Base-by-base conservation (phyloP, 2,113 vertebrate species). In the Ctenodactylus gundi region DNA sequence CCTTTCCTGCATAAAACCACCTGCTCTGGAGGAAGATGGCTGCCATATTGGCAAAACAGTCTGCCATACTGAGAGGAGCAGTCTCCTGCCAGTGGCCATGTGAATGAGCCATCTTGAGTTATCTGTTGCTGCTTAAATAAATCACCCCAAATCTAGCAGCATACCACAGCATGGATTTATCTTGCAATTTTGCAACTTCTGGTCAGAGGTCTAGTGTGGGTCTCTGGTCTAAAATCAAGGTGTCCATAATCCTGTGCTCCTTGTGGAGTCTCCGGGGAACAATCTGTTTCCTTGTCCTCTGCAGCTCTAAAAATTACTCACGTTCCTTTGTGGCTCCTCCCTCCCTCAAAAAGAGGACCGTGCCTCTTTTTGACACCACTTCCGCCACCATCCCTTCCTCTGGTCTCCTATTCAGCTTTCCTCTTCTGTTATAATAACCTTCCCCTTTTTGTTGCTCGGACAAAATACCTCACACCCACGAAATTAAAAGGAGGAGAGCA, bases 61-160 rank as follows among this genome's bases (percentile, higher is more conserved):
- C 31, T n/a, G n/a, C n/a, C n/a, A n/a, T n/a, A 11, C 0, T 5
- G 18, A 1, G 14, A 72, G 18, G 87, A 76, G 20, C 25, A 0
- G 14, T 11, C 36, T 77, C 60, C 65, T 7, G n/a, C 29, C 67
- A 21, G 9, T 10, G 12, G 10, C n/a, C 27, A 1, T 6, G 34
- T 53, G 39, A 12, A 29, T 0, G 29, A 62, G 4, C 65, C 39
- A 0, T 2, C 34, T 78, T 34, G 21, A 58, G 36, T 88, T 70
- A 39, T 21, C 53, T 27, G 7, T 1, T 34, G 68, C 65, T 39
- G 6, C 85, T 58, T 3, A 25, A 67, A 84, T 3, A 51, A 31
- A 21, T 36, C 7, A 12, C 44, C 65, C 13, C 21, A 58, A 4
- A 10, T 5, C n/a, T 21, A 46, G 78, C 27, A 39, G 46, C 29